Base-by-base conservation (phyloP, 2,888 invertebrate species). In the Chaitophorus viminalis region DNA sequence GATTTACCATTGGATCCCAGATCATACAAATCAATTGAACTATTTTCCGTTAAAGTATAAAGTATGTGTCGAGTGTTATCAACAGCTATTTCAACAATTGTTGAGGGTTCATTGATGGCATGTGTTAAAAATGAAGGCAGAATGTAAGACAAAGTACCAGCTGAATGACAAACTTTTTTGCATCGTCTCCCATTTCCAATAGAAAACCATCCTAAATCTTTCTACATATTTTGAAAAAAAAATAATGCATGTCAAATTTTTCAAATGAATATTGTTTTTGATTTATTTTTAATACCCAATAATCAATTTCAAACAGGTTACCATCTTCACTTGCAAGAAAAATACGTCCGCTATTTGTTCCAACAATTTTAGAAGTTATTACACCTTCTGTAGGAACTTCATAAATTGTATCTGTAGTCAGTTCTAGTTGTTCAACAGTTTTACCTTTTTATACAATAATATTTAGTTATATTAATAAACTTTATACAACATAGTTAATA, bases 321-420 rank as follows among this genome's bases (percentile, higher is more conserved):
- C 98, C 98, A 93, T 99, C 98, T 91, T 96, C 96, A 36, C 97
- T 98, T 33, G 98, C 98, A 91, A 99, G 94, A 92, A 99, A 99
- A 90, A 99, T 96, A 89, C 99, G 93, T 0, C 99, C 99, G 90
- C 93, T 94, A 25, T 93, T 93, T 6, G 96, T 96, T 33, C 97
- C 96, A 89, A 94, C 94, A 86, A 99, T 95, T 88, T 95, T 95
- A 90, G 95, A 94, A 91, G 98, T 95, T 82, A 95, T 94, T 36
- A 96, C 94, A 90, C 96, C 97, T 92, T 98, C 99, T 29, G 98
- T 97, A 2, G 97, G 95, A 74, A 98, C 92, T 5, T 96, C 95
- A 93, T 98, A 98, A 84, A 99, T 95, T n/a, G 98, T 98, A 91
- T 98, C 98, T 18, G 97, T 96, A 89, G 99, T 95, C 82, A 99